Evolutionary conservation across 2,888 invertebrate genomes (phyloP).

Genomic region (Melanchra persicariae): DNA sequence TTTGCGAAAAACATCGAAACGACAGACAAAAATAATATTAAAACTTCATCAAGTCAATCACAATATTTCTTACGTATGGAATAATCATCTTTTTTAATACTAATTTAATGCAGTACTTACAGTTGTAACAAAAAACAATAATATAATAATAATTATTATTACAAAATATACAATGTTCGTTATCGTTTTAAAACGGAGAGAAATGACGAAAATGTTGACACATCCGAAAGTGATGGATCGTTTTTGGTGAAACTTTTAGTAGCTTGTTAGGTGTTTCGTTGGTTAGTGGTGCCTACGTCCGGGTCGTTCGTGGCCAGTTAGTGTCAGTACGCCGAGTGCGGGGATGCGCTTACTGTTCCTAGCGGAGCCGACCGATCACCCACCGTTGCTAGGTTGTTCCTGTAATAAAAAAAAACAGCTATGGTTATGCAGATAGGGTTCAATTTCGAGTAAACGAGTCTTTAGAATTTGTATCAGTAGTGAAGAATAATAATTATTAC

Average conservation of each 20-base stretch:
- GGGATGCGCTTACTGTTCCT: too few species aligned
- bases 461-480: neutral
- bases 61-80: conserved; percentile 79
- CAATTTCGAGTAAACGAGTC: neutral
- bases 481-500: too few species aligned
- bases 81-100: conserved; percentile 74
- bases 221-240: conserved; percentile 63
- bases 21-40: conserved; percentile 58
- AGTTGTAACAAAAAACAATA: conserved; percentile 62
- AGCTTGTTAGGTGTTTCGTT: conserved; percentile 48
- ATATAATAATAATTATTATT: conserved; percentile 74
- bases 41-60: conserved; percentile 67
- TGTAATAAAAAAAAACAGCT: conserved; percentile 52
- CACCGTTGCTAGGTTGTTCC: conserved; percentile 88
- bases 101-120: conserved; percentile 75
- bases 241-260: conserved; percentile 63
- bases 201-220: conserved; percentile 65
- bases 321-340: conserved; percentile 19
- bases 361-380: conserved; percentile 74
- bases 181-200: conserved; percentile 57
- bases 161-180: conserved; percentile 83
- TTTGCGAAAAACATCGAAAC: conserved; percentile 62
- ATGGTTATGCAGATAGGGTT: neutral
- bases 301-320: conserved; percentile 52
- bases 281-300: conserved; percentile 55